phyloP scores from a whole-genome alignment of 2,113 vertebrate genomes.

The Zeus faber region DNA sequence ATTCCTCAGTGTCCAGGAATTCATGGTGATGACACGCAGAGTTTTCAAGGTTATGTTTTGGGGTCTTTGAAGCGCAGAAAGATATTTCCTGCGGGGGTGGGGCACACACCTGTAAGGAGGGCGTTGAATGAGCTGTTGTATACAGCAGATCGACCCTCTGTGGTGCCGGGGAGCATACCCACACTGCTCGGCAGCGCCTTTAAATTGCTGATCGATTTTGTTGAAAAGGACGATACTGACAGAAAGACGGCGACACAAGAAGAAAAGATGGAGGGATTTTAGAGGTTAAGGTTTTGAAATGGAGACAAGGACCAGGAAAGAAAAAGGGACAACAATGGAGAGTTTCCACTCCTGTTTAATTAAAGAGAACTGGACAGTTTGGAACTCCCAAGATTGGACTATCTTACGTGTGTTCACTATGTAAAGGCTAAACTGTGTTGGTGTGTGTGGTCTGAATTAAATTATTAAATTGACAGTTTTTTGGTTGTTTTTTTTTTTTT shows the following conservation, averaged over 20 bases:
- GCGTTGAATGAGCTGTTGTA: slow-evolving; percentile 35
- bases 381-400: too few relatives aligned
- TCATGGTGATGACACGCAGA: slow-evolving; percentile 57
- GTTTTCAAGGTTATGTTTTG: slow-evolving; percentile 58
- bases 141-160: slow-evolving; percentile 46
- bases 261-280: slow-evolving; percentile 2
- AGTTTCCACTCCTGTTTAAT: too few relatives aligned
- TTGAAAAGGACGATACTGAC: neutral
- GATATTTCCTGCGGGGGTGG: slow-evolving; percentile 26
- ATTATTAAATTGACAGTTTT: too few relatives aligned
- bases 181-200: slow-evolving; percentile 31
- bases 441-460: too few relatives aligned
- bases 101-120: slow-evolving; percentile 43
- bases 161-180: slow-evolving; percentile 30
- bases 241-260: neutral
- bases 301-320: too few relatives aligned
- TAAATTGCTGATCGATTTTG: slow-evolving; percentile 42
- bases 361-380: too few relatives aligned
- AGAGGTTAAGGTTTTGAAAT: too few relatives aligned
- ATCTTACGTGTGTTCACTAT: too few relatives aligned
- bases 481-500: too few relatives aligned
- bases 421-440: too few relatives aligned
- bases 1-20: slow-evolving; percentile 62
- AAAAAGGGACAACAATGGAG: too few relatives aligned
- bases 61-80: slow-evolving; percentile 29